A percentile compares a stretch with the other conserved stretches of the same genome.
Conservation (phyloP, 23 tunicate species). For the Trididemnum nubilum region DNA sequence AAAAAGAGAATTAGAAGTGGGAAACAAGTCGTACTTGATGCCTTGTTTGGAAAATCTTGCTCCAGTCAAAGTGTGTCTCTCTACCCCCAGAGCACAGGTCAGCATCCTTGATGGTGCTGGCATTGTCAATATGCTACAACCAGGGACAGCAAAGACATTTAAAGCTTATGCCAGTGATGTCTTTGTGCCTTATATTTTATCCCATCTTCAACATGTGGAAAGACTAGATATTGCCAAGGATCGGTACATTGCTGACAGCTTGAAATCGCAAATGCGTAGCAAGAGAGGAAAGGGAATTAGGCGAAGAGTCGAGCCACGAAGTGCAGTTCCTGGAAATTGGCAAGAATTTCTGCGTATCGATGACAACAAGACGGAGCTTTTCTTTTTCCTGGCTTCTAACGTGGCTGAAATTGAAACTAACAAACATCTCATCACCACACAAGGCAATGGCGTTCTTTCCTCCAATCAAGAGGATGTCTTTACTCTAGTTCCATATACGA, state of each 20-base stretch:
- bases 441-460: background rate
- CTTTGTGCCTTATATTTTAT: no score
- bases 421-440: background rate
- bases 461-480: background rate
- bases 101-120: no score
- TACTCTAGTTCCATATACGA: background rate
- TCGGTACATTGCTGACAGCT: slow-evolving; percentile 1
- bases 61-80: no score
- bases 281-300: slow-evolving; percentile 6
- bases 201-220: no score
- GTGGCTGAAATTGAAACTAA: background rate
- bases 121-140: no score
- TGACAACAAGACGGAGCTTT: background rate
- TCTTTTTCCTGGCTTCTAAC: slow-evolving; percentile 1
- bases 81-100: no score
- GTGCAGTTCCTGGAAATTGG: slow-evolving; percentile 3
- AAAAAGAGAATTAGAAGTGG: no score
- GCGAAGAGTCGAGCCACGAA: background rate
- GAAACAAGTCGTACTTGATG: no score
- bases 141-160: no score
- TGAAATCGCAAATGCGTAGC: background rate
- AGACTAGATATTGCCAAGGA: background rate
- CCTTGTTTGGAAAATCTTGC: no score
- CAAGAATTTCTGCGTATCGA: background rate
- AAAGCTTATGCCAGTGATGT: no score